Base-by-base conservation (phyloP, 2,797 vertebrate genomes). In the Cephalopachus bancanus region DNA sequence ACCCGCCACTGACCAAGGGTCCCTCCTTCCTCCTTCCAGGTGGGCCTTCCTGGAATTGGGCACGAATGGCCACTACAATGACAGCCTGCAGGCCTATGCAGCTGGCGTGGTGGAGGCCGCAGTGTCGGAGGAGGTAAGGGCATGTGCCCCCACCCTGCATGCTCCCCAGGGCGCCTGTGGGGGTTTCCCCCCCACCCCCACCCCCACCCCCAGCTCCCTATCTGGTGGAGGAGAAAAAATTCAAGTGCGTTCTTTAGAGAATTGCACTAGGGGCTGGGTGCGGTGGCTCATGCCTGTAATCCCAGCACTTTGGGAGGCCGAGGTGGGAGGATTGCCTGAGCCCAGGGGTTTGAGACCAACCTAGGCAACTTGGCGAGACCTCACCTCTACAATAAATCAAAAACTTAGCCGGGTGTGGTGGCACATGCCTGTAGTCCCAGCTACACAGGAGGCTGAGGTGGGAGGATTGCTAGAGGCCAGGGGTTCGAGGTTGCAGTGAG, bases 41-140 rank as follows among this genome's bases (percentile, higher is more conserved):
- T 99, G 99, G 99, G 98, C 99, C 11, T 99, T 99, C 97, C 98
- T 99, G 98, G 99, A 99, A 96, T 95, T 99, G 97, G 97, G 98
- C 26, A 99, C 99, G 16, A 99, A 97, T 37, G 97, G 96, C 28
- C 94, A 19, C n/a, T 99, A 99, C 98, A 99, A 99, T 74, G 99
- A 99, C 98, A 99, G 98, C 44, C 94, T 99, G 74, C 99, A 99
- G 98, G 99, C 99, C 1, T 99, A 99, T 1, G 99, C 99, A 0
- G 99, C 99, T 0, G 99, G 99, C 2, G 98, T 99, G 59, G 99
- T 99, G 85, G 99, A 99, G 98, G 99, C 99, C 6, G 98, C 99
- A 0, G 98, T 99, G 94, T 99, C 99, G 0, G 98, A 99, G 93
- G 98, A 99, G 99, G 99, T 99, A 93, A 97, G 97, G 91, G 37